Percentiles rank a stretch among this genome's conserved stretches.
Evolutionary conservation across 2,113 vertebrate genomes (phyloP).

Genomic region (Tenebrosternarchus preto): DNA sequence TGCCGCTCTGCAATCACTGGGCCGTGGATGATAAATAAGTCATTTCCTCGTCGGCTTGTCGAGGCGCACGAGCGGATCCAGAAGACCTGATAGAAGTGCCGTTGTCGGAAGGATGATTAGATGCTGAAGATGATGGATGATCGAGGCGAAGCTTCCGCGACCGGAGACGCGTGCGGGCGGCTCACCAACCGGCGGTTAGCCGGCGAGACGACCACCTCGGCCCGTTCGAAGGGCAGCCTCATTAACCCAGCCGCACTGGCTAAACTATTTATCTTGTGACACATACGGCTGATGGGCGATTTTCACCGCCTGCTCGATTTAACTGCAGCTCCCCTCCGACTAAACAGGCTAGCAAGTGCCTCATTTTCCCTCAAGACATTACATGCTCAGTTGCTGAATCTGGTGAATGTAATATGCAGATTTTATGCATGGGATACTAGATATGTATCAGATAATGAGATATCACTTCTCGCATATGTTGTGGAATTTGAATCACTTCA

Average conservation of each 20-base stretch:
- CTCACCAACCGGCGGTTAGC: conserved; percentile 28
- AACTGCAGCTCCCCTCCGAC: conserved; percentile 42
- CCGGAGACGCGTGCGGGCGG: conserved; percentile 39
- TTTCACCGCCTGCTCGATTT: conserved; percentile 67
- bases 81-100: conserved; percentile 61
- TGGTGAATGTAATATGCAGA: conserved; percentile 9
- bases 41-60: conserved; percentile 65
- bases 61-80: conserved; percentile 57
- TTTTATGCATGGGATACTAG: conserved; percentile 20
- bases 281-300: conserved; percentile 57
- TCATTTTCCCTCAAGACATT: conserved; percentile 27
- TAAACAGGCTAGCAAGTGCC: neutral
- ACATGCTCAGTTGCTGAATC: conserved; percentile 28
- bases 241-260: conserved; percentile 66
- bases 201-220: conserved; percentile 30
- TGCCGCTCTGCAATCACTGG: conserved; percentile 57
- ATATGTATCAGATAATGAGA: conserved; percentile 18
- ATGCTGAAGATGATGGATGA: conserved; percentile 74
- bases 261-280: conserved; percentile 64
- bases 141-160: conserved; percentile 39
- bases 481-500: neutral
- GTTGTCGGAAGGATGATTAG: conserved; percentile 70
- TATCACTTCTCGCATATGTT: conserved; percentile 11
- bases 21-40: conserved; percentile 72
- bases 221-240: conserved; percentile 66